These are phyloP conservation scores for Sylvilagus floridanus DNA, from an alignment of 2,797 vertebrate species.

Conservation along the genomic window DNA sequence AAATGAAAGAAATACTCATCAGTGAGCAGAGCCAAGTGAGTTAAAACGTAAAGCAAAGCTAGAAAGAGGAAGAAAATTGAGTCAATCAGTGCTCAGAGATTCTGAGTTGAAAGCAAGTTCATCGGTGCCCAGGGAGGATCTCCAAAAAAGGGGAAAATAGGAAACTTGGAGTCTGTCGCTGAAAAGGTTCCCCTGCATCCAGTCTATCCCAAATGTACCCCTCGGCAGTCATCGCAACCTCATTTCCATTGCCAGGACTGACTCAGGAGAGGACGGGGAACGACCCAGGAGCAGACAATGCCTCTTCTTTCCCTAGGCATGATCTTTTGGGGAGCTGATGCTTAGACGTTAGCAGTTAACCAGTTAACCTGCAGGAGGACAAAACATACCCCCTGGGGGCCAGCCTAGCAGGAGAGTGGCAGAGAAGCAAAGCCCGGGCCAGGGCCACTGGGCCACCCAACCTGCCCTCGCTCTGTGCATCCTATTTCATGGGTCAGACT, in stretches of 20 bases:
- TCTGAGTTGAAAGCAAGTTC: not conserved
- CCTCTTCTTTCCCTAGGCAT: not conserved
- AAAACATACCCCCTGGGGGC: not conserved
- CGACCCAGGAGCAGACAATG: not conserved
- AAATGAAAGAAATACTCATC: not conserved
- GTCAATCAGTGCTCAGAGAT: not conserved
- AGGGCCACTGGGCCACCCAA: accelerated
- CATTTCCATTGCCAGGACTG: not conserved
- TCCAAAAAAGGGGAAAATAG: not conserved
- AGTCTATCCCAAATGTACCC: not conserved
- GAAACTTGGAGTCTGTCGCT: not conserved
- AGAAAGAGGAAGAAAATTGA: not conserved
- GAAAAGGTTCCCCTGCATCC: not conserved
- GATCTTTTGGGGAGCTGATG: not conserved
- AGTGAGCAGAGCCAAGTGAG: not conserved
- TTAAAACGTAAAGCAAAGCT: not conserved
- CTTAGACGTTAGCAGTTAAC: not conserved
- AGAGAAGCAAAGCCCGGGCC: not conserved
- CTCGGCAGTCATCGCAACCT: not conserved
- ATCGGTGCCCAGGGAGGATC: not conserved
- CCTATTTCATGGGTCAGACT: not conserved
- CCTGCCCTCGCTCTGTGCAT: not conserved
- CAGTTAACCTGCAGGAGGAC: not conserved
- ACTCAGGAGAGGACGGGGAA: not conserved
- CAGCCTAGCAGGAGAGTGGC: not conserved